Conservation (phyloP, 2,797 vertebrate species). For the Peromyscus melanophrys region DNA sequence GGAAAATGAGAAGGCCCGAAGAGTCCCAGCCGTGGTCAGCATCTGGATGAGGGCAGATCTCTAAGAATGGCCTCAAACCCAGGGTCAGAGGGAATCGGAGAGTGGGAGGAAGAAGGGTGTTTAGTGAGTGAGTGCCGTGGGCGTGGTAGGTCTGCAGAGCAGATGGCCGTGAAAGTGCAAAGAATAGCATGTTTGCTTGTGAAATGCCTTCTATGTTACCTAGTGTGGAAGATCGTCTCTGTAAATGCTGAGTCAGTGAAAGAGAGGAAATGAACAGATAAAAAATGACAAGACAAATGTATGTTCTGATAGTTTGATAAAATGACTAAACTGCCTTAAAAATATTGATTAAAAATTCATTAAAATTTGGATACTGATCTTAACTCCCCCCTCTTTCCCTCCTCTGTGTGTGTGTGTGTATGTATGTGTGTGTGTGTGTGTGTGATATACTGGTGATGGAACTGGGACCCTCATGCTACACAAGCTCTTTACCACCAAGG, state of each 20-base stretch:
- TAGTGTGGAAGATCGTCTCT: not conserved
- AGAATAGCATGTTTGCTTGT: not conserved
- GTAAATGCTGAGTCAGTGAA: not conserved
- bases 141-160: rapidly evolving
- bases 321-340: slow-evolving; percentile 31
- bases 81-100: not conserved
- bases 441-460: not conserved
- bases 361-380: not conserved
- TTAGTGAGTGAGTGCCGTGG: rapidly evolving
- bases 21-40: not conserved
- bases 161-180: not conserved
- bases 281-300: not conserved
- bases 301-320: not conserved
- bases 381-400: not conserved
- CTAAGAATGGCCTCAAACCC: slow-evolving; percentile 5
- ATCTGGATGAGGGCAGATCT: slow-evolving; percentile 1
- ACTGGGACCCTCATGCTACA: not conserved
- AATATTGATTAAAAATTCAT: not conserved
- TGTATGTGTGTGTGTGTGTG: not conserved
- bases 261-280: not conserved
- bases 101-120: not conserved
- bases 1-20: slow-evolving; percentile 84
- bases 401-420: not conserved
- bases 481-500: not conserved
- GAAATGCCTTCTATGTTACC: not conserved